Percentiles rank a stretch among this genome's conserved stretches.
phyloP scores from a whole-genome alignment of 1,140 invertebrate species.

The Drosophila miranda region DNA sequence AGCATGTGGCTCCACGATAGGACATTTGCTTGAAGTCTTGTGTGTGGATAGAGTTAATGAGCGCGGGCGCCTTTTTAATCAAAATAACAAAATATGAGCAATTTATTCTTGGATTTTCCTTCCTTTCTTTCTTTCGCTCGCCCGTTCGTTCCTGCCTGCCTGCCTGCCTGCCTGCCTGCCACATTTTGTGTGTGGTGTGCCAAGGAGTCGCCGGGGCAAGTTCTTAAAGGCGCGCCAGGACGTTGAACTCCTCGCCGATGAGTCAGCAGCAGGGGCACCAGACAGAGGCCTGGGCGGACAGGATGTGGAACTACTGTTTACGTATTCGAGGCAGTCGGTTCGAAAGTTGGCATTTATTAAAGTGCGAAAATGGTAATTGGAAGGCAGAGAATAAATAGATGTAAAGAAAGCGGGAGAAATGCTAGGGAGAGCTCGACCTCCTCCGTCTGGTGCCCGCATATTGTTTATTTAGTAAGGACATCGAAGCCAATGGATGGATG shows the following conservation, averaged over 20 bases:
- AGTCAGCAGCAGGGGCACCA: slow-evolving; percentile 29
- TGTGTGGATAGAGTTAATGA: slow-evolving; percentile 42
- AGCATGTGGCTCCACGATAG: slow-evolving; percentile 24
- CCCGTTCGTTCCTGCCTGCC: too few relatives aligned
- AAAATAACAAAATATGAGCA: slow-evolving; percentile 60
- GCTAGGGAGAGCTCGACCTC: slow-evolving; percentile 12
- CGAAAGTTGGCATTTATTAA: slow-evolving; percentile 54
- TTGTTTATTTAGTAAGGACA: slow-evolving; percentile 61
- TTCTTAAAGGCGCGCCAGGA: slow-evolving; percentile 49
- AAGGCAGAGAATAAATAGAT: neutral
- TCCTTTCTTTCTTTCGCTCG: slow-evolving; percentile 41
- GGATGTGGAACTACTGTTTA: slow-evolving; percentile 46
- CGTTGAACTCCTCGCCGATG: slow-evolving; percentile 43
- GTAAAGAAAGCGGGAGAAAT: neutral
- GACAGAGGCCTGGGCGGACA: slow-evolving; percentile 37
- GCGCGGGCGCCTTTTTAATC: slow-evolving; percentile 59
- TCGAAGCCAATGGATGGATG: slow-evolving; percentile 30
- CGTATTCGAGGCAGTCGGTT: slow-evolving; percentile 20
- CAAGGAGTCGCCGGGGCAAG: slow-evolving; percentile 42
- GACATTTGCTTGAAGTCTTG: slow-evolving; percentile 44
- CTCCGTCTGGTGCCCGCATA: slow-evolving; percentile 30
- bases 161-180: neutral
- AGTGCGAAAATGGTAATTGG: slow-evolving; percentile 51
- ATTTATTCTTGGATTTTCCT: slow-evolving; percentile 43
- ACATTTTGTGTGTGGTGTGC: slow-evolving; percentile 20